Percentiles rank a stretch among this genome's conserved stretches.
phyloP scores from a whole-genome alignment of 2,113 vertebrate genomes.

The Sula dactylatra region DNA sequence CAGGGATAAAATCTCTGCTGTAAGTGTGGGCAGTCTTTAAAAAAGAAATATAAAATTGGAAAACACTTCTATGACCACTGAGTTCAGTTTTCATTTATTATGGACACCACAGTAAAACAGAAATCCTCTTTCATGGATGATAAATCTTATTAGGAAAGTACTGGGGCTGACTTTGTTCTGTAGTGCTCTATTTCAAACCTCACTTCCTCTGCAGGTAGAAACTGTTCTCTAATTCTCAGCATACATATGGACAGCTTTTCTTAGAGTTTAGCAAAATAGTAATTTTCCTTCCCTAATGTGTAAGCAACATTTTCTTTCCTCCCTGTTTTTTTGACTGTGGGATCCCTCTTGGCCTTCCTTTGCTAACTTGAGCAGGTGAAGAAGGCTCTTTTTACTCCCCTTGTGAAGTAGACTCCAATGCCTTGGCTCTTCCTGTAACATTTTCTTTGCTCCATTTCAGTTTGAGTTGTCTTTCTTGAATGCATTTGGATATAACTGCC shows the following conservation, averaged over 20 bases:
- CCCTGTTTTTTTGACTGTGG: not conserved
- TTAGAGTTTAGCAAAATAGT: not conserved
- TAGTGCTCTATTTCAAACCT: not conserved
- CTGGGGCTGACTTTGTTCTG: not conserved
- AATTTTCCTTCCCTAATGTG: not conserved
- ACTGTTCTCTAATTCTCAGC: not conserved
- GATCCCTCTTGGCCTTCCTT: not conserved
- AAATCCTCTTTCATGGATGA: not conserved
- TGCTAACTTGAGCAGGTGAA: not conserved
- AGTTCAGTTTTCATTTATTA: not conserved
- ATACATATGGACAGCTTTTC: not conserved
- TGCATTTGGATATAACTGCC: not conserved
- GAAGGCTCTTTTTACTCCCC: not conserved
- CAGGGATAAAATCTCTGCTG: not conserved
- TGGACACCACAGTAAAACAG: not conserved
- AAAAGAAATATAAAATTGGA: not conserved
- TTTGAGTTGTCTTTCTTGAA: not conserved
- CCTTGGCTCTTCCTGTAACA: not conserved
- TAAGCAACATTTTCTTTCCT: not conserved
- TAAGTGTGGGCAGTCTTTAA: not conserved
- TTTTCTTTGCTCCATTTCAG: not conserved
- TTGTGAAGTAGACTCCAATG: not conserved
- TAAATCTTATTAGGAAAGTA: not conserved
- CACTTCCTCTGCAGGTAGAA: not conserved
- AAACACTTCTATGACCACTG: not conserved